Percentiles rank a stretch among this genome's conserved stretches.
Evolutionary conservation across 2,113 vertebrate genomes (phyloP).

Genomic region (Engystomops pustulosus): DNA sequence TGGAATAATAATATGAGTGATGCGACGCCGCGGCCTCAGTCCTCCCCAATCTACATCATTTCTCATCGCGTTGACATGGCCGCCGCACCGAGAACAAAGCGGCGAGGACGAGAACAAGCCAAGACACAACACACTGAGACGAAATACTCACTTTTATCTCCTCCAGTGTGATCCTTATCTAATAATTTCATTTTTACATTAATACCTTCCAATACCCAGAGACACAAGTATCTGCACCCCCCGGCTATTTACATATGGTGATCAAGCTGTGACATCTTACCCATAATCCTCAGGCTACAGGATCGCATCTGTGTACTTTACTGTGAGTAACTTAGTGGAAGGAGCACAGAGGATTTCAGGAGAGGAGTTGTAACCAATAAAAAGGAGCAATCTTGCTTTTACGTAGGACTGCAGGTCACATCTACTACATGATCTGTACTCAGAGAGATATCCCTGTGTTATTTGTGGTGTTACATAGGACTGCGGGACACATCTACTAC

Average conservation of each 20-base stretch:
- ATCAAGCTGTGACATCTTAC: background rate
- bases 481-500: background rate
- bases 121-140: background rate
- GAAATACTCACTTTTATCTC: background rate
- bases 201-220: background rate
- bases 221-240: constrained; percentile 1
- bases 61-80: constrained; percentile 85
- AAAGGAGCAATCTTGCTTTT: too few relatives aligned
- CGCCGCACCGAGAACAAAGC: constrained; percentile 74
- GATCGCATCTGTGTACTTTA: background rate
- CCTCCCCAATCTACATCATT: constrained; percentile 81
- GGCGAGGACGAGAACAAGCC: constrained; percentile 73
- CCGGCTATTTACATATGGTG: background rate
- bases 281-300: background rate
- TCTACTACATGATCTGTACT: too few relatives aligned
- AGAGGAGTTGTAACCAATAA: background rate
- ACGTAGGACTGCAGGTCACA: too few relatives aligned
- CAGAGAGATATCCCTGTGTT: background rate
- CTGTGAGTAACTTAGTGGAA: too few relatives aligned
- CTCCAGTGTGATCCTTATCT: background rate
- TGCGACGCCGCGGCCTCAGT: constrained; percentile 79
- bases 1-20: constrained; percentile 89
- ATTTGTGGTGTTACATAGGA: too few relatives aligned
- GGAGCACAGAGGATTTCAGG: constrained; percentile 1
- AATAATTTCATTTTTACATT: background rate